phyloP scores from a whole-genome alignment of 2,888 invertebrate species.

The Deilephila porcellus region DNA sequence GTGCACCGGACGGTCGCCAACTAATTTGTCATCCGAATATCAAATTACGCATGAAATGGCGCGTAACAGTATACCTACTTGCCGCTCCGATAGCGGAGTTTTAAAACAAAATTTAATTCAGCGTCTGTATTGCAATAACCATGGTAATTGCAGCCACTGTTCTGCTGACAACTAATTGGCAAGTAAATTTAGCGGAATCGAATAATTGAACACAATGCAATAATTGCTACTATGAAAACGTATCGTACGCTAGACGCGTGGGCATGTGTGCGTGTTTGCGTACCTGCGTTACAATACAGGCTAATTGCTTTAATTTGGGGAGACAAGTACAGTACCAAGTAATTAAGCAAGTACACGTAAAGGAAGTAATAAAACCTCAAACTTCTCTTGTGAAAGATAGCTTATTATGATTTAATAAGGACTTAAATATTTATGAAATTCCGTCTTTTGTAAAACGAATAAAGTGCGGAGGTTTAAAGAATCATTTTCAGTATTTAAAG shows the following conservation, averaged over 20 bases:
- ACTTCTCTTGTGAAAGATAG: no score
- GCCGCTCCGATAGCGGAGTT: constrained; percentile 66
- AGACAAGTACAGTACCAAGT: not conserved
- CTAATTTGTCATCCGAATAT: constrained; percentile 84
- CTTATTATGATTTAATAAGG: no score
- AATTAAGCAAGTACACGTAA: no score
- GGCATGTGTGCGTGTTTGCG: not conserved
- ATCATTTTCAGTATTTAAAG: no score
- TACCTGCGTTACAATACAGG: not conserved
- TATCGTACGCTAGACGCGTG: not conserved
- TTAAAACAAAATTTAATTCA: constrained; percentile 78
- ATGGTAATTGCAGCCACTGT: constrained; percentile 63
- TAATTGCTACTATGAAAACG: constrained; percentile 38
- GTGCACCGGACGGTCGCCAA: constrained; percentile 67
- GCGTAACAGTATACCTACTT: constrained; percentile 77
- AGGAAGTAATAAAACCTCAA: no score
- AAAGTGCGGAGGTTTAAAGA: no score
- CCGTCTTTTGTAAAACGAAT: no score
- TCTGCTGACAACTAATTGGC: constrained; percentile 68
- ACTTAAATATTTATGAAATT: no score
- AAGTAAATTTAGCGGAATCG: constrained; percentile 67
- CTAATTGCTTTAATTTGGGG: constrained; percentile 5
- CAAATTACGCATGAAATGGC: constrained; percentile 82
- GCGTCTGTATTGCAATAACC: constrained; percentile 61
- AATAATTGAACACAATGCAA: constrained; percentile 50